Evolutionary conservation across 2,888 invertebrate genomes (phyloP), one percentile per base, ranked within the genome.

Genomic region (Eilema griseolum): DNA sequence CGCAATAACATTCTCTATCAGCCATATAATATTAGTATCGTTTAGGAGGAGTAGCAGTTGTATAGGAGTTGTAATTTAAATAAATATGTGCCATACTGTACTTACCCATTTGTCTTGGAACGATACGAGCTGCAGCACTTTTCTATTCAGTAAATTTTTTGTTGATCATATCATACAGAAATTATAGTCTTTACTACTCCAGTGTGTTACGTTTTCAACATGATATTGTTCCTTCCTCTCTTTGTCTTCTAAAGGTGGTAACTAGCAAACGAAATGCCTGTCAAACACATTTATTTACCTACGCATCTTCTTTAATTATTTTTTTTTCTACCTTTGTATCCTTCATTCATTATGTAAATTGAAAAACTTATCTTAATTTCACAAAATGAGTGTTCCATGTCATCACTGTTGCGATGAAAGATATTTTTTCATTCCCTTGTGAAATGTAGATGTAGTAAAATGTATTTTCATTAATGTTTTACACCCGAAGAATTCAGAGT

Each of bases 401-500:
- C 46, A n/a, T 12, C n/a, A 37, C 16, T 61, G 20, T 61, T 23
- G 3, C 12, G 31, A 41, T 60, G 20, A 41, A 60, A 66, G 28
- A 24, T 67, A 61, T 33, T 61, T 24, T 41, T 52, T 16, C 24
- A 16, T 67, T 67, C 1, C 61, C 33, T 52, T 28, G 33, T 59
- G 5, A 10, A 56, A 56, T 12, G 33, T 16, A 23, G 56, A 12
- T 33, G 33, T 23, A 28, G 12, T 41, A 20, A 26, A 41, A 66
- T 60, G 26, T 66, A 60, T 66, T 41, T n/a, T 28, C 24, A 28
- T 66, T 59, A 66, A 60, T 66, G 59, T 66, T 59, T 28, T 60
- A 46, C 26, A 26, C 66, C 41, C n/a, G 20, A 65, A 33, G 41
- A 28, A 66, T 41, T 60, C 20, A 10, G 41, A 60, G n/a, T 14